Evolutionary conservation across 2,888 invertebrate species (phyloP), one percentile per base, ranked within the genome.

Genomic region (Stenodera caucasica): DNA sequence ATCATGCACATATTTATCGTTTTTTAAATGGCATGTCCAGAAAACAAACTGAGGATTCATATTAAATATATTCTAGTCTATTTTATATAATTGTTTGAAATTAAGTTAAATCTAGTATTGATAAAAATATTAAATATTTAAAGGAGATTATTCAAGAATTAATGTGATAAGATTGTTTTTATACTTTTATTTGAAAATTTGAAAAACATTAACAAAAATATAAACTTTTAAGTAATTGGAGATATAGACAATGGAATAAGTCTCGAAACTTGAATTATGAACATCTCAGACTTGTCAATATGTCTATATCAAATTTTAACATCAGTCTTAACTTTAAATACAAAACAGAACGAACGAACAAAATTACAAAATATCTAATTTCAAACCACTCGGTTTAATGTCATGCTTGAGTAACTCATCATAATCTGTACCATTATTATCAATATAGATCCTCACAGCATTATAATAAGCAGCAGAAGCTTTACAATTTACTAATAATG

Each of bases 401-500:
- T 59, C 57, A 32, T 45, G 56, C 29, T 60, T 63, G 18, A 59
- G 57, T 21, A 63, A 32, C 21, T 63, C 51, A n/a, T n/a, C 14
- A 14, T 35, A 60, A 40, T 59, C 53, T 29, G 55, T 53, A 40
- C 59, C 62, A 21, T 18, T 50, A 26, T 54, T 63, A 49, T 54
- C 29, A 40, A 63, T 50, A 40, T 57, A 60, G n/a, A 54, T 60
- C 32, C 57, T 63, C 9, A 65, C 60, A 15, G 60, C 60, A n/a
- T 62, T 57, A 30, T 50, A 51, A 45, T 63, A 65, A 51, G 21
- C 23, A 12, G 57, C 35, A 30, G 53, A 33, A 29, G 57, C 60
- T 40, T 63, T 56, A 49, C 53, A 63, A 21, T 53, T 60, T 23
- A 53, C 51, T 14, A 65, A 57, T 40, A 63, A 58, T 7, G 60